A percentile compares a stretch with the other conserved stretches of the same genome.
These are phyloP conservation scores for Atractosteus spatula DNA, from an alignment of 2,113 vertebrate genomes.

Conservation along the genomic window DNA sequence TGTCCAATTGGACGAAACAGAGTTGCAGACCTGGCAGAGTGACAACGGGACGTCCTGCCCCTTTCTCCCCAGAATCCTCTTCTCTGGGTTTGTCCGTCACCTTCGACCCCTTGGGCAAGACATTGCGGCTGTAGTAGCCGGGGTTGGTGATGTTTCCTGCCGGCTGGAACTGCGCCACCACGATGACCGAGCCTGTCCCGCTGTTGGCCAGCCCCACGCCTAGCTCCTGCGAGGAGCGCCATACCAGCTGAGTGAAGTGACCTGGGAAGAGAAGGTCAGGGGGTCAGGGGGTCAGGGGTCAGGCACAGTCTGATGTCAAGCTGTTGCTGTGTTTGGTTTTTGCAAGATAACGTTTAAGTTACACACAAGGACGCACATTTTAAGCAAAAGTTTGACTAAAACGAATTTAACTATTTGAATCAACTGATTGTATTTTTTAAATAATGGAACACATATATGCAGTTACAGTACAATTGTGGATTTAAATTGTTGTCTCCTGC, in stretches of 20 bases:
- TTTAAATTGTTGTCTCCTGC: too few relatives aligned
- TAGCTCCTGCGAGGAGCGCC: slow-evolving; percentile 2
- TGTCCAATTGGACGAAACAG: too few relatives aligned
- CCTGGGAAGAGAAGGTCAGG: background rate
- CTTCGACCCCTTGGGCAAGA: slow-evolving; percentile 28
- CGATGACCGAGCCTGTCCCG: slow-evolving; percentile 8
- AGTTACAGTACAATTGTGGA: too few relatives aligned
- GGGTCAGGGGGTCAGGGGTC: too few relatives aligned
- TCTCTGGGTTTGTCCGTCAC: slow-evolving; percentile 22
- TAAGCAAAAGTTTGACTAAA: too few relatives aligned
- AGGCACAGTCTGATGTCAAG: too few relatives aligned
- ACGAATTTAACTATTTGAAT: too few relatives aligned
- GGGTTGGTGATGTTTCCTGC: slow-evolving; percentile 24
- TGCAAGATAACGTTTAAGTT: too few relatives aligned
- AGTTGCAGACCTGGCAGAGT: slow-evolving; percentile 23
- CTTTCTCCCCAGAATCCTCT: slow-evolving; percentile 21
- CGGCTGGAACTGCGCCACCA: slow-evolving; percentile 18
- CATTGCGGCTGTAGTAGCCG: slow-evolving; percentile 22
- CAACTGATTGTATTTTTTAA: too few relatives aligned
- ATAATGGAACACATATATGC: too few relatives aligned
- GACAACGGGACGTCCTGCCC: background rate
- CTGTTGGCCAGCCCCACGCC: slow-evolving; percentile 14
- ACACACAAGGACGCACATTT: too few relatives aligned
- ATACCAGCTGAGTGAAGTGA: slow-evolving; percentile 34
- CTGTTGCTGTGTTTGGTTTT: too few relatives aligned